Evolutionary conservation across 1,140 invertebrate genomes (phyloP).

Genomic region (Neelides sp.): DNA sequence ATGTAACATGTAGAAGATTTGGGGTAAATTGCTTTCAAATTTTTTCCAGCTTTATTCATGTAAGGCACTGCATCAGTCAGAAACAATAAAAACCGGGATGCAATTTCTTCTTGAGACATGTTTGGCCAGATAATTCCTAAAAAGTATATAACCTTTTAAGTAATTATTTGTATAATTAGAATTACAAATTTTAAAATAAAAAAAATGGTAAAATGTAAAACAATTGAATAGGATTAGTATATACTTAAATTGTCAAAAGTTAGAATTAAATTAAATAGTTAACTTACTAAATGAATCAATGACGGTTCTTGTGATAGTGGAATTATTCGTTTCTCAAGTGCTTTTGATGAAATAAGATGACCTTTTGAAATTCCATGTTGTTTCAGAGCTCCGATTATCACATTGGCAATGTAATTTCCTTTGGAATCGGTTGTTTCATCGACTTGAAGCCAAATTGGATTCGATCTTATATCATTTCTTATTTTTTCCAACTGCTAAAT

Average conservation of each 20-base stretch:
- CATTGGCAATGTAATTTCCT: neutral
- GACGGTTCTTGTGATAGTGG: neutral
- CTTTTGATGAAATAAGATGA: neutral
- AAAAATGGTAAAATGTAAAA: neutral
- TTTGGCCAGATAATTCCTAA: neutral
- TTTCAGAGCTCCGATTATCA: slow-evolving; percentile 7
- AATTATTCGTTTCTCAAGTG: slow-evolving; percentile 3
- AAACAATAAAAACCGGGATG: neutral
- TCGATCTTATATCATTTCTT: neutral
- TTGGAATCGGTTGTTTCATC: slow-evolving; percentile 10
- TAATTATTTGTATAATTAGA: too few species aligned
- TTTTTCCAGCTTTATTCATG: slow-evolving; percentile 3
- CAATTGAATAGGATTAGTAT: neutral
- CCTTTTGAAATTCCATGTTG: neutral
- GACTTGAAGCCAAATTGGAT: neutral
- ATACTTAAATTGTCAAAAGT: neutral
- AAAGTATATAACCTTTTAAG: too few species aligned
- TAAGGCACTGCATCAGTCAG: slow-evolving; percentile 4
- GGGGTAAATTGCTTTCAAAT: slow-evolving; percentile 1
- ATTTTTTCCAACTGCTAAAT: neutral
- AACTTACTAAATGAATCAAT: neutral
- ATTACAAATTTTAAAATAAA: neutral
- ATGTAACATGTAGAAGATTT: slow-evolving; percentile 5
- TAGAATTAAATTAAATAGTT: too few species aligned
- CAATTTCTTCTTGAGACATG: neutral